Evolutionary conservation across 2,888 invertebrate genomes (phyloP).

Genomic region (Zonitis immaculata): DNA sequence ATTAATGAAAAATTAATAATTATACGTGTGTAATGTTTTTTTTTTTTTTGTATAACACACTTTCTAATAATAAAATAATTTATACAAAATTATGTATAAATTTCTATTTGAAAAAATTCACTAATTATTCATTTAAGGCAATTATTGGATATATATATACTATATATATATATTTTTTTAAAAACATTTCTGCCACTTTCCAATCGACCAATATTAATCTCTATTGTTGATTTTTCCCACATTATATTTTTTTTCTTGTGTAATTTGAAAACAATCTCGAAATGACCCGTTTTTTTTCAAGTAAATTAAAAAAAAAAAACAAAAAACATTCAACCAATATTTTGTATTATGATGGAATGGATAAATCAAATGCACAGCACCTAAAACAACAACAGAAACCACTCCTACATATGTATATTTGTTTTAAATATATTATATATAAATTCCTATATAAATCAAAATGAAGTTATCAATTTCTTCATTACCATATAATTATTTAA

Average conservation of each 20-base stretch:
- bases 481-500: background rate
- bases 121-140: background rate
- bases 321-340: conserved; percentile 2
- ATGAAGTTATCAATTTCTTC: conserved; percentile 8
- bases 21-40: background rate
- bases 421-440: conserved; percentile 22
- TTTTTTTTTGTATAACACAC: too few relatives aligned
- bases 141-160: background rate
- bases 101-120: background rate
- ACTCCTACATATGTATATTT: conserved; percentile 21
- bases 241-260: too few relatives aligned
- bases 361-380: conserved; percentile 35
- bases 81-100: background rate
- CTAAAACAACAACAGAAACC: conserved; percentile 25
- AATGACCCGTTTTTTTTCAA: too few relatives aligned
- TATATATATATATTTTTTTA: background rate
- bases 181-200: background rate
- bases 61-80: background rate
- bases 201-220: background rate
- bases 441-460: conserved; percentile 14
- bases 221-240: background rate
- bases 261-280: too few relatives aligned
- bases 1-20: background rate
- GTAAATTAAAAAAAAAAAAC: conserved; percentile 2
- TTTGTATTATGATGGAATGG: too few relatives aligned